These are phyloP conservation scores for Drosophila mayaguana DNA, from an alignment of 2,888 invertebrate species.

Conservation along the genomic window DNA sequence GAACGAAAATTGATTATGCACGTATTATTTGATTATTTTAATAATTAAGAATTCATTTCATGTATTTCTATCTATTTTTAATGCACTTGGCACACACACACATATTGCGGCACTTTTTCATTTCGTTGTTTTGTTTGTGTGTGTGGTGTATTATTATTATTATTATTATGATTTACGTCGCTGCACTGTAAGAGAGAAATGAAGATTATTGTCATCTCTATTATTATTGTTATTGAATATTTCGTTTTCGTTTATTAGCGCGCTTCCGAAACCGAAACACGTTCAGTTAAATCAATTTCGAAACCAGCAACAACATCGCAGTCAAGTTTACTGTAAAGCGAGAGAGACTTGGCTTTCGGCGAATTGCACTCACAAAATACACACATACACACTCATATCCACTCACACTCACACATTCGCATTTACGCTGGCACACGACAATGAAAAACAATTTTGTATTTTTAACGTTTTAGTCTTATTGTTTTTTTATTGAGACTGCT, in stretches of 20 bases:
- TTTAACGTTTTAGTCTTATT: constrained; percentile 65
- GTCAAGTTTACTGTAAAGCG: constrained; percentile 19
- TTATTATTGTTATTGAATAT: constrained; percentile 36
- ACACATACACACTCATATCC: constrained; percentile 18
- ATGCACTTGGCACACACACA: constrained; percentile 49
- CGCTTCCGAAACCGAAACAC: constrained; percentile 60
- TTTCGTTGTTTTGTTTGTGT: constrained; percentile 46
- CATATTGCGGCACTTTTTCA: constrained; percentile 43
- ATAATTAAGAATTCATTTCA: constrained; percentile 16
- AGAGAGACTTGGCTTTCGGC: constrained; percentile 28
- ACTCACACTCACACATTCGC: constrained; percentile 8
- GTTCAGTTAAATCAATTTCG: constrained; percentile 75
- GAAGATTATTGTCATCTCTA: constrained; percentile 37
- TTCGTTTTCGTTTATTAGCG: constrained; percentile 48
- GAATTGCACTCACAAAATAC: constrained; percentile 51
- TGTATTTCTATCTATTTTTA: constrained; percentile 44
- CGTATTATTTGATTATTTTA: constrained; percentile 11
- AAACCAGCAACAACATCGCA: constrained; percentile 64
- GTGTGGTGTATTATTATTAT: constrained; percentile 21
- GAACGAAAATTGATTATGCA: constrained; percentile 28
- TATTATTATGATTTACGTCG: constrained; percentile 41
- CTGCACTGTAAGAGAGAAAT: constrained; percentile 35
- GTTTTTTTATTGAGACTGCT: constrained; percentile 51
- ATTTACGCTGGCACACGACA: constrained; percentile 48
- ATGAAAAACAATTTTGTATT: constrained; percentile 61